These are phyloP conservation scores for Odontamblyopus rebecca DNA, from an alignment of 2,797 vertebrate species.

Conservation along the genomic window DNA sequence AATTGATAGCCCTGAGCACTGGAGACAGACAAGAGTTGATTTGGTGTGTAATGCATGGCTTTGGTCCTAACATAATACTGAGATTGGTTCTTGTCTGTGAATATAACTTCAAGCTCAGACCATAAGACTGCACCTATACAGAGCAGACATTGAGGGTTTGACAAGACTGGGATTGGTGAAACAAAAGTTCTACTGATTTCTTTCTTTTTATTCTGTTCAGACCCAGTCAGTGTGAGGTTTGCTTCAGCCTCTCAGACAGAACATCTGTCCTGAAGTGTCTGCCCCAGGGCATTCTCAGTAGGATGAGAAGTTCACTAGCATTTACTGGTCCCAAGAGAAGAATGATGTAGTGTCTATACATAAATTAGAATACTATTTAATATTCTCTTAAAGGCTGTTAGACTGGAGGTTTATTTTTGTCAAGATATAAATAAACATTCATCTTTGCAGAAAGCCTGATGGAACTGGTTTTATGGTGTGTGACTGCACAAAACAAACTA, in stretches of 20 bases:
- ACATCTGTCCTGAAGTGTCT: conserved; percentile 12
- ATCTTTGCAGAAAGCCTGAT: background rate
- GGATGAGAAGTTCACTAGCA: conserved; percentile 1
- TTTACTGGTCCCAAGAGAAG: conserved; percentile 3
- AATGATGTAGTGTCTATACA: background rate
- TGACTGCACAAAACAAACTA: background rate
- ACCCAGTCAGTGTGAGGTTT: conserved; percentile 1
- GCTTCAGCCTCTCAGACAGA: conserved; percentile 1
- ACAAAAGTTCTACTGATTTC: background rate
- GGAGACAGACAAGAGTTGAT: conserved; percentile 78
- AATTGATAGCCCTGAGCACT: conserved; percentile 82
- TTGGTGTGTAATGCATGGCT: conserved; percentile 81
- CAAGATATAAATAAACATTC: background rate
- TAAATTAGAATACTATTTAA: background rate
- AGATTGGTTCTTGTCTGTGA: conserved; percentile 66
- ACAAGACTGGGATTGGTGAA: background rate
- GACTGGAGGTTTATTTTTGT: background rate
- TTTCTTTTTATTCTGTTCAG: no score
- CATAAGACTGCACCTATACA: conserved; percentile 17
- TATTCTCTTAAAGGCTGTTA: background rate
- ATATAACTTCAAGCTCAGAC: conserved; percentile 50
- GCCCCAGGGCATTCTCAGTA: conserved; percentile 3
- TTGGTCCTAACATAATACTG: conserved; percentile 73
- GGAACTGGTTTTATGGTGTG: background rate
- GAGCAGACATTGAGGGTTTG: background rate